Percentiles rank a stretch among this genome's conserved stretches.
Evolutionary conservation across 2,113 vertebrate species (phyloP).

Genomic region (Galemys pyrenaicus): DNA sequence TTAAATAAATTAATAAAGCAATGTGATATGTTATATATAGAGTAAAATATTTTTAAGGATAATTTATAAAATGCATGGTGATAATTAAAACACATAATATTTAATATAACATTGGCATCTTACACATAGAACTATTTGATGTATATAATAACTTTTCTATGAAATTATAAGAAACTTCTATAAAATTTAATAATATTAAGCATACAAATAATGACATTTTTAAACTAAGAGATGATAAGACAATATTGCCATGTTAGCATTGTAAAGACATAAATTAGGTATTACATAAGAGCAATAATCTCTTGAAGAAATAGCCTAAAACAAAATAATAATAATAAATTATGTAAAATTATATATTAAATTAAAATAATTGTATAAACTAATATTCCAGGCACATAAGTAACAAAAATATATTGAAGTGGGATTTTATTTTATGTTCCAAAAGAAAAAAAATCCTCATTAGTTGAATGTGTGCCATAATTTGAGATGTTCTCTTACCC

Average conservation of each 20-base stretch:
- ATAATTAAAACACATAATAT: neutral
- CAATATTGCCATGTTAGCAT: neutral
- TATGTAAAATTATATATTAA: neutral
- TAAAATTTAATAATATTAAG: neutral
- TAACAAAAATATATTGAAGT: neutral
- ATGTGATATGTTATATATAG: neutral
- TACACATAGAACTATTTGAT: neutral
- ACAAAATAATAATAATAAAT: neutral
- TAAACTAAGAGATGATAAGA: neutral
- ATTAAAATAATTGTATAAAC: neutral
- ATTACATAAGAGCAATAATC: neutral
- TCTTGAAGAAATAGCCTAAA: neutral
- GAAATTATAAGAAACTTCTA: conserved; percentile 66
- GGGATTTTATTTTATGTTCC: neutral
- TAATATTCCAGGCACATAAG: neutral
- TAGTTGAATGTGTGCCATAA: neutral
- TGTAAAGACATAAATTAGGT: neutral
- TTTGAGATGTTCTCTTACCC: neutral
- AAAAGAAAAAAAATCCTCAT: neutral
- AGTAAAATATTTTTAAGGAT: conserved; percentile 34
- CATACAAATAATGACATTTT: neutral
- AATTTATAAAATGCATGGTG: conserved; percentile 72
- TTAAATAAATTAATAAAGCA: conserved; percentile 9
- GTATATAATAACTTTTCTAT: conserved; percentile 77
- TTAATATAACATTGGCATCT: neutral